Base-by-base conservation (phyloP, 2,797 vertebrate species). In the Malurus leucopterus region DNA sequence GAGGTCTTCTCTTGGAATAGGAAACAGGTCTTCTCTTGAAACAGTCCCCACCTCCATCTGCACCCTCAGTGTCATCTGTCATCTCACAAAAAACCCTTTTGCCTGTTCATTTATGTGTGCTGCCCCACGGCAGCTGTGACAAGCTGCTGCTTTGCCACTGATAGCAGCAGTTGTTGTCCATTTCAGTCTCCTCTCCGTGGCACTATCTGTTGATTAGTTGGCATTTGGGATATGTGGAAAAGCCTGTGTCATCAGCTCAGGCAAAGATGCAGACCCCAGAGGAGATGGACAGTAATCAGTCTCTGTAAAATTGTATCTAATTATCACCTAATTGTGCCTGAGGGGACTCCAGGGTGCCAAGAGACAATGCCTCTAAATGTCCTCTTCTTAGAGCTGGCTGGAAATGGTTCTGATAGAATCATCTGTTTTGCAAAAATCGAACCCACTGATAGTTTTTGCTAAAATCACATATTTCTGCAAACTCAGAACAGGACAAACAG, bases 51-150 rank as follows among this genome's bases (percentile, higher is more conserved):
- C 10, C 4, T 62, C 34, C 16, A 1, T 51, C 38, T 19, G 10
- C 11, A 9, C 41, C 15, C 13, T 43, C 24, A 8, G 4, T 46
- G 24, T 46, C 43, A 58, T 44, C 57, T 72, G 7, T 30, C 24
- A 11, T 46, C 36, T 34, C 44, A 40, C 38, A 61, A 6, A 64
- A 74, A 49, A 43, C 12, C 6, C 5, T 69, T 51, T 27, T 36
- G 17, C 27, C 17, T 0, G 0, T 51, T 41, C 7, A 1, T 43
- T 40, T 17, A 64, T 9, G 15, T 0, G 1, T 58, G 16, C 41
- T 69, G 55, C 46, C 2, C 0, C 5, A 1, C 8, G 0, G 8
- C 26, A 68, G 46, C 30, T 2, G 0, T 30, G 23, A 8, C 58
- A 29, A 44, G 46, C 1, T 11, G 7, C 43, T 22, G 11, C 26